These are phyloP conservation scores for Crotalus helleri DNA, from an alignment of 2,113 vertebrate genomes.

Conservation along the genomic window DNA sequence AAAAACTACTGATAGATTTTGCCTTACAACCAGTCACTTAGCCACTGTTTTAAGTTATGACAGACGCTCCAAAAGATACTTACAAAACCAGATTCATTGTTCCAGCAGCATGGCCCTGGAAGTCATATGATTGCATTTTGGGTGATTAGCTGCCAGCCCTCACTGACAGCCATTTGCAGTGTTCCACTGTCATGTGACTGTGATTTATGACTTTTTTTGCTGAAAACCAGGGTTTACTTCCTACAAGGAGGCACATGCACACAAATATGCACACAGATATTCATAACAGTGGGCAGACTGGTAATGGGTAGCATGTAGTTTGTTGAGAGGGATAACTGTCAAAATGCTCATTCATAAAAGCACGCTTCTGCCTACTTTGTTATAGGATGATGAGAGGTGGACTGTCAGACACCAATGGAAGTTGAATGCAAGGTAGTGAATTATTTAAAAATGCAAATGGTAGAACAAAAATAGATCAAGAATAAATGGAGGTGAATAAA, in stretches of 20 bases:
- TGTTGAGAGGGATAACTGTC: not conserved
- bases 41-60: no score
- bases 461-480: not conserved
- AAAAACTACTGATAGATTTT: not conserved
- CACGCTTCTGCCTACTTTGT: not conserved
- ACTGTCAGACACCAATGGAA: not conserved
- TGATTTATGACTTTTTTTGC: not conserved
- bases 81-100: not conserved
- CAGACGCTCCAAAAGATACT: not conserved
- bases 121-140: not conserved
- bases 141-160: not conserved
- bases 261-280: not conserved
- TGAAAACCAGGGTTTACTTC: not conserved
- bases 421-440: not conserved
- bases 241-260: not conserved
- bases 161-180: not conserved
- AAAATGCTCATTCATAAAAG: not conserved
- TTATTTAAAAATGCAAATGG: not conserved
- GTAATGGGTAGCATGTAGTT: not conserved
- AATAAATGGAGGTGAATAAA: not conserved
- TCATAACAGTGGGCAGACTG: not conserved
- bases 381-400: not conserved
- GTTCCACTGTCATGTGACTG: not conserved
- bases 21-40: not conserved
- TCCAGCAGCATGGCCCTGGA: not conserved